These are phyloP conservation scores for Ellobius talpinus DNA, from an alignment of 2,113 vertebrate genomes.

Conservation along the genomic window DNA sequence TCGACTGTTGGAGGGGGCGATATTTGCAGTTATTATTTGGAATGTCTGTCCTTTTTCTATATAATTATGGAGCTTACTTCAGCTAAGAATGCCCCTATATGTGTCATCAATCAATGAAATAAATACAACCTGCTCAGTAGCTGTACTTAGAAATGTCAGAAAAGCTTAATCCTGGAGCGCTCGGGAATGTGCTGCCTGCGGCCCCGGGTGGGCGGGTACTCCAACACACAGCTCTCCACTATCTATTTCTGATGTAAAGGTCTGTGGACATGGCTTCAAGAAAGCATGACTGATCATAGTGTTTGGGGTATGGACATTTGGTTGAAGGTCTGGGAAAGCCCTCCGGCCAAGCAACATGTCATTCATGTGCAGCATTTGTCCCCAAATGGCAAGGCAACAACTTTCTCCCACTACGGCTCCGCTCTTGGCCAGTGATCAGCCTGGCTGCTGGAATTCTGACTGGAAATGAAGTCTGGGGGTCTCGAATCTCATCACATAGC, in stretches of 20 bases:
- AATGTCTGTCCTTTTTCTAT: neutral
- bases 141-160: too few relatives aligned
- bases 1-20: neutral
- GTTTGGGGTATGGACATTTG: neutral
- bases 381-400: neutral
- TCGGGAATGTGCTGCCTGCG: fast-evolving
- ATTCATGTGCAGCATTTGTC: neutral
- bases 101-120: neutral
- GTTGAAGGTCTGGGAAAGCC: neutral
- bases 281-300: fast-evolving
- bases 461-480: constrained; percentile 67
- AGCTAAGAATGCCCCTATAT: neutral
- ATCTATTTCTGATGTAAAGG: fast-evolving
- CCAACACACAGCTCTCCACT: fast-evolving
- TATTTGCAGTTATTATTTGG: neutral
- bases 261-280: fast-evolving
- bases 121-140: neutral
- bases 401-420: neutral
- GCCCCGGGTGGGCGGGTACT: fast-evolving
- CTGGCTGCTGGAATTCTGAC: constrained; percentile 55
- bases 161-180: fast-evolving
- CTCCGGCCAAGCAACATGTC: neutral
- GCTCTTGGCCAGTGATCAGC: neutral
- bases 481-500: constrained; percentile 61
- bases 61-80: neutral